Evolutionary conservation across 2,888 invertebrate species (phyloP), one percentile per base, ranked within the genome.

Genomic region (Scaeva pyrastri): DNA sequence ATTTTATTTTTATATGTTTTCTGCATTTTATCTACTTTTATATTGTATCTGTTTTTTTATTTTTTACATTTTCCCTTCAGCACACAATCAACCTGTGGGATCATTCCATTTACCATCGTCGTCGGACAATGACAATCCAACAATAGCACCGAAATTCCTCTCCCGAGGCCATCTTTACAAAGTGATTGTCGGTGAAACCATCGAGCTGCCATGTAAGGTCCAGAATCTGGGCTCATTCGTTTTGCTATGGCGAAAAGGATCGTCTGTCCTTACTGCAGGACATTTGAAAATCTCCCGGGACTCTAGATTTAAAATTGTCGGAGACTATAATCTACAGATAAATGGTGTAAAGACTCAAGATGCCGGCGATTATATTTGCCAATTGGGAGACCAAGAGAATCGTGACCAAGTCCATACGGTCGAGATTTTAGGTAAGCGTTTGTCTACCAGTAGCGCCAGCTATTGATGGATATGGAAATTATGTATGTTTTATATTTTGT

Each of bases 161-260:
- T 96, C 96, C 0, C 93, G 95, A 26, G 96, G 96, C 0, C 96
- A 96, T 90, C 95, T 96, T 8, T 96, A 96, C 93, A 93, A 96
- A 88, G 96, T 96, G 0, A 96, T 96, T 58, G 95, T 96, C 1
- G 96, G 96, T 6, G 96, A 97, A 91, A 96, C 96, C 0, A 93
- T 97, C 66, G 94, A 96, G 62, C 92, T 97, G 78, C 96, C 96
- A 10, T 97, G 96, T 89, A 96, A 96, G 92, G 96, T 96, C 12
- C 96, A 96, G 91, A 96, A 96, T 91, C 93, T 96, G 89, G 92
- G 95, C 1, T 94, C 94, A 1, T 94, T 95, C 89, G 95, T 95
- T 56, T 91, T 96, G 60, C 92, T 96, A 52, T 96, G 96, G 96
- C 92, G 95, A 71, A 93, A 95, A 45, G 96, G 96, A 0, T 94